Base-by-base conservation (phyloP, 2,797 vertebrate species). In the Ceyx erithaca region DNA sequence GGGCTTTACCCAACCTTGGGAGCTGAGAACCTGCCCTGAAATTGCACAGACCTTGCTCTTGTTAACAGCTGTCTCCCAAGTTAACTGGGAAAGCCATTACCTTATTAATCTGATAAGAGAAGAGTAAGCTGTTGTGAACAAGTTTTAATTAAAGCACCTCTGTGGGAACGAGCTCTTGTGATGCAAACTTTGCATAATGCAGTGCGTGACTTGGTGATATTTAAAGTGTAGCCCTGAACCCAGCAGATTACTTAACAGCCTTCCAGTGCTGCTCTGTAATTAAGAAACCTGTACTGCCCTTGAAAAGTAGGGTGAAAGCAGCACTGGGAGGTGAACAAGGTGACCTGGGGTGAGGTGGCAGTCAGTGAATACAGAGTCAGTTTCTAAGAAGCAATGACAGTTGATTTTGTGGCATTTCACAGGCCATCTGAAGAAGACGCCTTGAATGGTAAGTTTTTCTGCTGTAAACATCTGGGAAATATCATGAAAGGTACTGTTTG, bases 361-460 rank as follows among this genome's bases (percentile, higher is more conserved):
- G 77, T 73, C 10, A 4, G 41, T 46, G 52, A 62, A 26, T 20
- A 2, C 55, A 80, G 67, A 78, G n/a, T 22, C 31, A 49, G 35
- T 90, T 92, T 87, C 26, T 93, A 64, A 64, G 83, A 54, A 52
- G 33, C 49, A 87, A 14, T 92, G 28, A 96, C 46, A 85, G 9
- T 87, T 88, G 78, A 16, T 92, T 92, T 91, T 94, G 25, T 91
- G 89, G 31, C 28, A 21, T 95, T 96, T 96, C 97, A 96, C 89
- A 98, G 98, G 96, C 95, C 98, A 10, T 96, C 98, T 4, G 98
- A 97, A 85, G 99, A 99, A 93, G 99, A 99, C 90, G 93, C 97
- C 30, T 95, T 98, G 85, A 98, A 98, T 95, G 98, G 99, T 99
- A 97, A 98, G 98, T 97, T 48, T 71, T 87, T 69, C 88, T 82